phyloP scores from a whole-genome alignment of 92 coral and sea anemone species.

The Chrysogorgia sp. region DNA sequence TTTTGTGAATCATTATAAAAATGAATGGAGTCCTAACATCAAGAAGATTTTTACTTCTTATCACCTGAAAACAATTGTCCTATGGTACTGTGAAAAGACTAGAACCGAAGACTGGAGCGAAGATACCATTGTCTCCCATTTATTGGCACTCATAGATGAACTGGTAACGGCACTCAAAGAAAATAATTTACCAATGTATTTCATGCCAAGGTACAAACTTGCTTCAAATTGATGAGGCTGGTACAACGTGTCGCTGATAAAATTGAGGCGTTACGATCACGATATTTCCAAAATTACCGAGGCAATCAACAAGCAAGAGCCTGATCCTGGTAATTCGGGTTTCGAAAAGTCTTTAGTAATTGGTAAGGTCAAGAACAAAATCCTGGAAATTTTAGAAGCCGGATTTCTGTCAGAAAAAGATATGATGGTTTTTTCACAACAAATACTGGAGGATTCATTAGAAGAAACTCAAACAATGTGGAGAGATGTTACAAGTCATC shows the following conservation, averaged over 20 bases:
- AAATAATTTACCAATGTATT: conserved; percentile 44
- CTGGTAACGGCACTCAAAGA: conserved; percentile 21
- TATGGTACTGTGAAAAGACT: conserved; percentile 54
- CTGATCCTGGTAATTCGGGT: not conserved
- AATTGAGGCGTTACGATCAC: not conserved
- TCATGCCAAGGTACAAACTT: conserved; percentile 54
- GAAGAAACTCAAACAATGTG: not conserved
- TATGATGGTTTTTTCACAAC: not conserved
- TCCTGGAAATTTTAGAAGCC: not conserved
- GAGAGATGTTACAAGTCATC: not conserved
- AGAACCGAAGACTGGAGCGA: conserved; percentile 32
- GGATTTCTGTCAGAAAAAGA: not conserved
- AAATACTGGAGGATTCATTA: not conserved
- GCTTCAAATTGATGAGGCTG: conserved; percentile 9
- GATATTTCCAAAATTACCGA: not conserved
- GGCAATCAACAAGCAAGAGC: not conserved
- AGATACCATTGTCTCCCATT: conserved; percentile 13
- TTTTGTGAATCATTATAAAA: conserved; percentile 19
- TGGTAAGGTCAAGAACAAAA: not conserved
- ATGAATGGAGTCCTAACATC: conserved; percentile 3
- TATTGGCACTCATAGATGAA: conserved; percentile 38
- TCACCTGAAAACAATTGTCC: conserved; percentile 50
- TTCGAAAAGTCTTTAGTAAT: not conserved
- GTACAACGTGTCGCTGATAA: conserved; percentile 1
- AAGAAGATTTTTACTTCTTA: conserved; percentile 15